phyloP scores from a whole-genome alignment of 2,888 invertebrate species.

The Rhogogaster chlorosoma region DNA sequence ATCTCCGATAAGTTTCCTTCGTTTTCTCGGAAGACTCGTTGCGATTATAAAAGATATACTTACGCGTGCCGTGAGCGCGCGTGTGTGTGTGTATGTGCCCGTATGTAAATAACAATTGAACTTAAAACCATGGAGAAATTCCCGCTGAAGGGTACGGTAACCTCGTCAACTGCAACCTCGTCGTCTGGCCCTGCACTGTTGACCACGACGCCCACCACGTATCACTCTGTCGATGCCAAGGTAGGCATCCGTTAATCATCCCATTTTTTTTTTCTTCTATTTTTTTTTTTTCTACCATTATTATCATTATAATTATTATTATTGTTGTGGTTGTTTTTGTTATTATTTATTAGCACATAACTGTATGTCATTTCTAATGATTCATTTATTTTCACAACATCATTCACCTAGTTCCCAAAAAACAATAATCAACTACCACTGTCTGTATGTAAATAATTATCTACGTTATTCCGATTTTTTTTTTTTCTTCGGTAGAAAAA shows the following conservation, averaged over 20 bases:
- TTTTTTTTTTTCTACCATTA: neutral
- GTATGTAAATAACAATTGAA: slow-evolving; percentile 63
- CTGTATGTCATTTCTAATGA: neutral
- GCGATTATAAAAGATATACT: neutral
- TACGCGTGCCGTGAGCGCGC: neutral
- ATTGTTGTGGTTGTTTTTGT: neutral
- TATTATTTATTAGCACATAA: neutral
- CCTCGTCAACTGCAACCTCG: slow-evolving; percentile 65
- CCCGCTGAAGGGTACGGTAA: slow-evolving; percentile 82
- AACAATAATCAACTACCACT: neutral
- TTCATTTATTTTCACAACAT: neutral
- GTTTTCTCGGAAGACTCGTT: neutral
- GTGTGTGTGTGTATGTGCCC: neutral
- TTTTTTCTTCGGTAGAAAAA: neutral
- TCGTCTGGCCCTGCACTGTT: slow-evolving; percentile 69
- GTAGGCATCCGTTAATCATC: slow-evolving; percentile 66
- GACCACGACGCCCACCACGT: slow-evolving; percentile 70
- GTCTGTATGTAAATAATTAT: neutral
- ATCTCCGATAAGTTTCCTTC: neutral
- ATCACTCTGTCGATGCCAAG: slow-evolving; percentile 76
- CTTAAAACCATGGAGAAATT: slow-evolving; percentile 84
- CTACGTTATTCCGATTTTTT: neutral
- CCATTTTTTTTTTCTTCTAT: slow-evolving; percentile 54
- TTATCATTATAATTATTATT: neutral
- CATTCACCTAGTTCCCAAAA: neutral